Conservation (phyloP, 2,888 invertebrate species). For the Scaptomyza cyrtandrae region DNA sequence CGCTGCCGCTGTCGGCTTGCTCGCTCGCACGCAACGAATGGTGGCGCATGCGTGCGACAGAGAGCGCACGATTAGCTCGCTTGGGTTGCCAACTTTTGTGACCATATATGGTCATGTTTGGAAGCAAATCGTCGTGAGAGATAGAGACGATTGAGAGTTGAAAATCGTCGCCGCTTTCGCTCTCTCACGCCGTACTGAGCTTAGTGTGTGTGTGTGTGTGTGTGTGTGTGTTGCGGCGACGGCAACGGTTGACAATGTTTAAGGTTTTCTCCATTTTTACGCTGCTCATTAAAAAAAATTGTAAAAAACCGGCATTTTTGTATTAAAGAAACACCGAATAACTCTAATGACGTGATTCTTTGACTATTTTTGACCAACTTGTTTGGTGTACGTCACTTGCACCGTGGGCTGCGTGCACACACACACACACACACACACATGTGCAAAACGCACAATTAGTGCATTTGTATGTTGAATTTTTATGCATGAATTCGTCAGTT, state of each 20-base stretch:
- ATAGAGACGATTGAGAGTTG: constrained; percentile 38
- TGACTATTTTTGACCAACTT: constrained; percentile 54
- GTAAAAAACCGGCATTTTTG: constrained; percentile 64
- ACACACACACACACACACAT: constrained; percentile 5
- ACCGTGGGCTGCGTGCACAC: constrained; percentile 37
- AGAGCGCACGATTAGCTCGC: constrained; percentile 57
- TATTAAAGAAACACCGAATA: constrained; percentile 58
- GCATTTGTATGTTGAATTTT: not conserved
- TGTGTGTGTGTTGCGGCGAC: constrained; percentile 7
- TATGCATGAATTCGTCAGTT: constrained; percentile 39
- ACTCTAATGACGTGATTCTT: constrained; percentile 69
- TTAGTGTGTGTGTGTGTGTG: not conserved
- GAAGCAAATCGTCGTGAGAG: constrained; percentile 63
- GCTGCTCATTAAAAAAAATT: constrained; percentile 47
- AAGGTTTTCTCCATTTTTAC: constrained; percentile 76
- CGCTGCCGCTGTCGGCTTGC: constrained; percentile 38
- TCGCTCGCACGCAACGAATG: constrained; percentile 31
- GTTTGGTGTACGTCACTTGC: constrained; percentile 58
- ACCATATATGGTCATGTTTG: constrained; percentile 85
- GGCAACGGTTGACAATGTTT: constrained; percentile 46
- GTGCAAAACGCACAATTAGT: not conserved
- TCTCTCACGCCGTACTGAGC: constrained; percentile 38
- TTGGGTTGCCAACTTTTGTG: constrained; percentile 81
- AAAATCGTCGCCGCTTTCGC: constrained; percentile 56
- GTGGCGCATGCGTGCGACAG: constrained; percentile 64